phyloP scores from a whole-genome alignment of 2,113 vertebrate species.

The Nyctereutes procyonoides region DNA sequence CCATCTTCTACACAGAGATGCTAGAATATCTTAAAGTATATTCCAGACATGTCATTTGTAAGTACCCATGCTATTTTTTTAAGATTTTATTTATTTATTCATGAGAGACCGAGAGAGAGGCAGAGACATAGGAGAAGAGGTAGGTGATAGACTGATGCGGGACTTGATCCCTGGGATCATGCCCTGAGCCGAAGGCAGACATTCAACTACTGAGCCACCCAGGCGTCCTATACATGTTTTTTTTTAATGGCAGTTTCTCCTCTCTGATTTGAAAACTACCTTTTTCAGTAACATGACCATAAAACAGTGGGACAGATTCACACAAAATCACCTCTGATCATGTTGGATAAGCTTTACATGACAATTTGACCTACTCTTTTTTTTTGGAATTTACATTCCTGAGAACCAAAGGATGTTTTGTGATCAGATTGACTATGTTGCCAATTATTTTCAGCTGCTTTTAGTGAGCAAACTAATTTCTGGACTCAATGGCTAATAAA shows the following conservation, averaged over 20 bases:
- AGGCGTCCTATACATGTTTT: neutral
- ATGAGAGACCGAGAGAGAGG: too few species aligned
- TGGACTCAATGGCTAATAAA: neutral
- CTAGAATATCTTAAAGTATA: neutral
- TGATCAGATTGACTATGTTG: neutral
- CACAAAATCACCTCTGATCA: neutral
- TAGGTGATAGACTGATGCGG: too few species aligned
- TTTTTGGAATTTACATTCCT: neutral
- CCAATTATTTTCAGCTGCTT: slow-evolving; percentile 4
- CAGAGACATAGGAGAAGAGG: too few species aligned
- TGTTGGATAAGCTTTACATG: neutral
- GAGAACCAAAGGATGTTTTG: neutral
- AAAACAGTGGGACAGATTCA: neutral
- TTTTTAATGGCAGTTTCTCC: neutral
- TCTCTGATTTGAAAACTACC: neutral
- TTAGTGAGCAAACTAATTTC: slow-evolving; percentile 6
- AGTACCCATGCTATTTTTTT: neutral
- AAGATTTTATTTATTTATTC: too few species aligned
- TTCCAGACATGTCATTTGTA: neutral
- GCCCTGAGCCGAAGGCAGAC: too few species aligned
- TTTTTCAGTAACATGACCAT: neutral
- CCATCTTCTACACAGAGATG: neutral
- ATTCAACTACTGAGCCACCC: too few species aligned
- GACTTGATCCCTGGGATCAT: too few species aligned
- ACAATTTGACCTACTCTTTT: neutral